These are phyloP conservation scores for Bostrychus sinensis DNA, from an alignment of 2,113 vertebrate genomes.

Conservation along the genomic window DNA sequence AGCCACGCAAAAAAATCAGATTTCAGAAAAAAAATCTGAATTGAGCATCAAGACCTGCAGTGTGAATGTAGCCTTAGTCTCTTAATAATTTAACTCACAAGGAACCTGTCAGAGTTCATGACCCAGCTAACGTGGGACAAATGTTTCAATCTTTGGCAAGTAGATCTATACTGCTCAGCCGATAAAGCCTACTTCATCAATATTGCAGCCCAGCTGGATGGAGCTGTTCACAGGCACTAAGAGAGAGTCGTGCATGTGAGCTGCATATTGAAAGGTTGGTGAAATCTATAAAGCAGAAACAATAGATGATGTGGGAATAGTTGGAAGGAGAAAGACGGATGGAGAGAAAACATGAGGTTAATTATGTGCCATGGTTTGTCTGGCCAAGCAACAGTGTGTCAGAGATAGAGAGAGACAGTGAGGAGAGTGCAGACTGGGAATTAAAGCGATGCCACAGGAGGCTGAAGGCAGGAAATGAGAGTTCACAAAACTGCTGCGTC, in stretches of 20 bases:
- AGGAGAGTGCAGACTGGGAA: slow-evolving; percentile 43
- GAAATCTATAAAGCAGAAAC: slow-evolving; percentile 25
- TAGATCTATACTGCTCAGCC: too few relatives aligned
- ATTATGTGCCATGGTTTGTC: slow-evolving; percentile 1
- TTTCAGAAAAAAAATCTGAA: too few relatives aligned
- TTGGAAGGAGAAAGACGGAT: not conserved
- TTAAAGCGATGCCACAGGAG: slow-evolving; percentile 45
- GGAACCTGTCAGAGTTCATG: not conserved
- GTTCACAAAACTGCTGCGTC: slow-evolving; percentile 48
- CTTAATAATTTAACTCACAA: slow-evolving; percentile 23
- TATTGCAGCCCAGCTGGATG: slow-evolving; percentile 43
- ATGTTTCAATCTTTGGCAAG: too few relatives aligned
- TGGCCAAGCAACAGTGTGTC: slow-evolving; percentile 23
- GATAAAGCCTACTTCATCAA: slow-evolving; percentile 44
- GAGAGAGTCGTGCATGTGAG: slow-evolving; percentile 37
- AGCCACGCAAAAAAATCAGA: too few relatives aligned
- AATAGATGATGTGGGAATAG: slow-evolving; percentile 32
- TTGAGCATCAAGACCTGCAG: too few relatives aligned
- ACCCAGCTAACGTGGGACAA: not conserved
- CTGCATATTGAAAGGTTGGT: slow-evolving; percentile 32
- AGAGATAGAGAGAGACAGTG: slow-evolving; percentile 37
- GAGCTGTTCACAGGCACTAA: slow-evolving; percentile 22
- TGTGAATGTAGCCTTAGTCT: too few relatives aligned
- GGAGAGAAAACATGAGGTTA: slow-evolving; percentile 9
- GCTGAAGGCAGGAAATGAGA: slow-evolving; percentile 57